These are phyloP conservation scores for Scartelaos histophorus DNA, from an alignment of 2,113 vertebrate genomes.

Conservation along the genomic window DNA sequence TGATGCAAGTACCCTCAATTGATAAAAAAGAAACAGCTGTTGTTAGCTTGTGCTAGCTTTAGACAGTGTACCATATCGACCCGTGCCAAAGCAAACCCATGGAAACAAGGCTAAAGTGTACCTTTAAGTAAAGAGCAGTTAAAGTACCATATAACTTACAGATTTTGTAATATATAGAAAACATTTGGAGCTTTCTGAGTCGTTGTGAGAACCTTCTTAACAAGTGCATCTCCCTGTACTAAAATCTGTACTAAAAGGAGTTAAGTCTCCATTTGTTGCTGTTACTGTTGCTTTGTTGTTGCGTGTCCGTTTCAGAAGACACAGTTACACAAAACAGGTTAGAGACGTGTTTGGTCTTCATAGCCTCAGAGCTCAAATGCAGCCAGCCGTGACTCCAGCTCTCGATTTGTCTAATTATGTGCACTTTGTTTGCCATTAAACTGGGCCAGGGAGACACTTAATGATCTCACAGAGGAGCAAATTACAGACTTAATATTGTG, in stretches of 20 bases:
- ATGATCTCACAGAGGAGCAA: constrained; percentile 68
- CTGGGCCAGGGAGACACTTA: constrained; percentile 61
- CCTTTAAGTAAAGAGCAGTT: neutral
- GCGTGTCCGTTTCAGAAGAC: neutral
- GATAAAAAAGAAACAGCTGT: too few species aligned
- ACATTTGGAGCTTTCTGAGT: neutral
- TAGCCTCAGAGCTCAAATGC: constrained; percentile 47
- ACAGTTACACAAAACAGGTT: constrained; percentile 48
- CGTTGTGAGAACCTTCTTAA: too few species aligned
- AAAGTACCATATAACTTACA: neutral
- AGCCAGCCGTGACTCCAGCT: constrained; percentile 53
- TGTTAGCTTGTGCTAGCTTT: too few species aligned
- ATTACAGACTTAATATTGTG: constrained; percentile 70
- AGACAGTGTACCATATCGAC: too few species aligned
- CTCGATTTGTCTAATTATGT: constrained; percentile 73
- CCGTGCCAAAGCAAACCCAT: too few species aligned
- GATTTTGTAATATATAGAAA: neutral
- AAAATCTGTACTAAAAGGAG: neutral
- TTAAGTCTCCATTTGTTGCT: neutral
- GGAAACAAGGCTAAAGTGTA: too few species aligned
- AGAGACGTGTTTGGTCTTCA: constrained; percentile 58
- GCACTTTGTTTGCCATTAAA: constrained; percentile 72
- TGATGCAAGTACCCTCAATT: too few species aligned
- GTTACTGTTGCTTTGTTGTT: neutral
- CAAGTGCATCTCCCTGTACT: neutral